Conservation (phyloP, 2,797 vertebrate genomes). For the Sternarchorhynchus goeldii region DNA sequence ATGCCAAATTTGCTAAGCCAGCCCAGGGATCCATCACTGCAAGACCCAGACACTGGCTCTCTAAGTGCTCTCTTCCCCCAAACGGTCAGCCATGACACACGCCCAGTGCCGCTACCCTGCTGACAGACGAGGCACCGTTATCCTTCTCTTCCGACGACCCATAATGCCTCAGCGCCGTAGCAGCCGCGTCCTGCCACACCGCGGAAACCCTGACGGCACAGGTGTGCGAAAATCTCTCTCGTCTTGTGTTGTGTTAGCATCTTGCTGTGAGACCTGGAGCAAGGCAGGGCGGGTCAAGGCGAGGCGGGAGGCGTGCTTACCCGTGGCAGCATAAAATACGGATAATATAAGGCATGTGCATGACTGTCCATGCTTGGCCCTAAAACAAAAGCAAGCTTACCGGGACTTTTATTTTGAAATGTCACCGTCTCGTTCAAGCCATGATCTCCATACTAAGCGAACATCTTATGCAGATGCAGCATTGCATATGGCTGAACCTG, state of each 20-base stretch:
- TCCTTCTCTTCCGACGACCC: too few species aligned
- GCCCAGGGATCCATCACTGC: constrained; percentile 36
- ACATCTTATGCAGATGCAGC: neutral
- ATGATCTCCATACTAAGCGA: neutral
- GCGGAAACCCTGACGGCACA: constrained; percentile 46
- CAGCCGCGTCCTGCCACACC: constrained; percentile 17
- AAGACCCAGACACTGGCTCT: constrained; percentile 30
- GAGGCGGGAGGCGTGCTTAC: constrained; percentile 44
- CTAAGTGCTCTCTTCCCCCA: constrained; percentile 20
- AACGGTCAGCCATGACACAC: neutral
- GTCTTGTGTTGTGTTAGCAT: constrained; percentile 41
- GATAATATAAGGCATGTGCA: neutral
- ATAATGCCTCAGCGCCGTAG: too few species aligned
- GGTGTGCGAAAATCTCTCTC: constrained; percentile 55
- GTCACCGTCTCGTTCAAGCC: neutral
- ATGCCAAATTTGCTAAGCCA: constrained; percentile 20
- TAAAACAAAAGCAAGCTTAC: neutral
- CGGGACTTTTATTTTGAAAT: neutral
- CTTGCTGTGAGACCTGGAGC: constrained; percentile 49
- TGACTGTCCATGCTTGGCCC: neutral
- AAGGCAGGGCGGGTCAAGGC: constrained; percentile 6
- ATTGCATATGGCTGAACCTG: neutral
- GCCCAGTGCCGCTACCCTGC: neutral
- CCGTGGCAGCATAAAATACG: constrained; percentile 43
- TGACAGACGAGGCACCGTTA: too few species aligned